phyloP scores from a whole-genome alignment of 2,888 invertebrate species.

The Netelia virgata region DNA sequence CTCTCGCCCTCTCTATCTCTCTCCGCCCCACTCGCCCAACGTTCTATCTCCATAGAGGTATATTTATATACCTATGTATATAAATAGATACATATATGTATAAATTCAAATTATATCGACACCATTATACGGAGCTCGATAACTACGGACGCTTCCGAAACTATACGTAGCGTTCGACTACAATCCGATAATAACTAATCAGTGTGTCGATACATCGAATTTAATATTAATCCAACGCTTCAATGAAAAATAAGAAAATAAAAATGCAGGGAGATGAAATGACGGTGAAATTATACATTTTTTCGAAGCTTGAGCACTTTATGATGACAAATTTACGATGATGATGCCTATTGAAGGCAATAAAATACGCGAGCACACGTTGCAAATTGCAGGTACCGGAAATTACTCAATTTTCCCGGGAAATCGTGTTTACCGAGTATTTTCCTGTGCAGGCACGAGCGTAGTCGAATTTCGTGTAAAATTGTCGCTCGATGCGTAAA shows the following conservation, averaged over 20 bases:
- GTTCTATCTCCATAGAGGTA: neutral
- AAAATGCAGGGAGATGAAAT: neutral
- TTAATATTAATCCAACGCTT: neutral
- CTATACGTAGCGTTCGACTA: conserved; percentile 2
- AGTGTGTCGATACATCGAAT: neutral
- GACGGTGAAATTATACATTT: too few relatives aligned
- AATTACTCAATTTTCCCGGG: conserved; percentile 9
- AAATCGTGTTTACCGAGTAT: neutral
- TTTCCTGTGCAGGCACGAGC: neutral
- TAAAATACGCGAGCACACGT: neutral
- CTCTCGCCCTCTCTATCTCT: neutral
- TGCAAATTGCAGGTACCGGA: neutral
- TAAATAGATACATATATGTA: neutral
- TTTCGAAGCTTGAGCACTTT: neutral
- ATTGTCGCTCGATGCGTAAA: conserved; percentile 26
- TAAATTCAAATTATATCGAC: neutral
- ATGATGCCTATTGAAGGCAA: too few relatives aligned
- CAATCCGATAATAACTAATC: conserved; percentile 10
- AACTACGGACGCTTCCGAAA: neutral
- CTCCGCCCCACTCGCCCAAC: neutral
- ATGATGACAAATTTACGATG: neutral
- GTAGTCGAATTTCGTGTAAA: conserved; percentile 4
- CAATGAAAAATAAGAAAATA: neutral
- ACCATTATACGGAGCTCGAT: too few relatives aligned
- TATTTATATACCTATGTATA: neutral